Evolutionary conservation across 1,140 invertebrate species (phyloP).

Genomic region (Acromyrmex charruanus): DNA sequence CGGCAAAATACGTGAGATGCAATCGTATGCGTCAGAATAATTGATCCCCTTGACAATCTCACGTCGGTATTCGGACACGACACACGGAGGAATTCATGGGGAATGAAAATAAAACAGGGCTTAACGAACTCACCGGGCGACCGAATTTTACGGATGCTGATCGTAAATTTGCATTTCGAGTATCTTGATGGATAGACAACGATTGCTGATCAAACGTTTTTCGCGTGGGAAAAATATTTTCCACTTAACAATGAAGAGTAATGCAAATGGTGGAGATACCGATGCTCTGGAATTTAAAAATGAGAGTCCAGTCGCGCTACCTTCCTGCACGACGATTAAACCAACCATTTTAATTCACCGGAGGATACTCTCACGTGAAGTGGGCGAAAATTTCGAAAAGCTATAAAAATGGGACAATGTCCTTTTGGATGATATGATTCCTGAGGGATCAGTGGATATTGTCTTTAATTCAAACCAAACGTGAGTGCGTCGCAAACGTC

Average conservation of each 20-base stretch:
- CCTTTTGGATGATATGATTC: constrained; percentile 1
- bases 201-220: constrained; percentile 35
- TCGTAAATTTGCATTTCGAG: constrained; percentile 47
- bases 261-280: background rate
- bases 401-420: constrained; percentile 40
- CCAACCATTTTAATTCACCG: background rate
- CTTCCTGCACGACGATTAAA: background rate
- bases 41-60: background rate
- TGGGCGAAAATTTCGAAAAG: constrained; percentile 4
- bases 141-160: constrained; percentile 16
- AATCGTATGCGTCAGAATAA: background rate
- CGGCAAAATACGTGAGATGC: constrained; percentile 18
- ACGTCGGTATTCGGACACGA: background rate
- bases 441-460: background rate
- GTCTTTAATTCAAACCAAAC: background rate
- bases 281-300: background rate
- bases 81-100: constrained; percentile 37
- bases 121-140: constrained; percentile 50
- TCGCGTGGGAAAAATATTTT: constrained; percentile 49
- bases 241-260: constrained; percentile 5
- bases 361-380: background rate
- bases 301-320: background rate
- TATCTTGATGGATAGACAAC: constrained; percentile 8
- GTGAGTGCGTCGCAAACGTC: background rate
- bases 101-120: constrained; percentile 42